A percentile compares a stretch with the other conserved stretches of the same genome.
Evolutionary conservation across 2,888 invertebrate genomes (phyloP).

Genomic region (Ormyrus nitidulus): DNA sequence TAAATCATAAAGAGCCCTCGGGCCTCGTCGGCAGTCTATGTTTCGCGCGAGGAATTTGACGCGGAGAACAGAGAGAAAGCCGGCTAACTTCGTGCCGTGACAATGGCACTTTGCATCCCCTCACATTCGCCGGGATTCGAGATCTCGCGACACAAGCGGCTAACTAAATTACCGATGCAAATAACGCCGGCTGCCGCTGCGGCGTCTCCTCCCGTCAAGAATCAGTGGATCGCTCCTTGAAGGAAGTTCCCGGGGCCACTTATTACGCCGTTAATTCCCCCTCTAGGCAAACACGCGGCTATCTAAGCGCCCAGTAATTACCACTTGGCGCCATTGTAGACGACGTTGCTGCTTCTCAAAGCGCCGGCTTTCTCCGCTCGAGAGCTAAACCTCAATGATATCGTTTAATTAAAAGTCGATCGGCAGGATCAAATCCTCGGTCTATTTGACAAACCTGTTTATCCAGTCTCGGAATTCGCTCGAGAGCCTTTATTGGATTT

Average conservation of each 20-base stretch:
- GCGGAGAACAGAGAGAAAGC: conserved; percentile 9
- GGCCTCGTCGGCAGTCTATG: neutral
- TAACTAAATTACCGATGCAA: conserved; percentile 74
- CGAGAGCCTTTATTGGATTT: neutral
- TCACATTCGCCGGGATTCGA: conserved; percentile 50
- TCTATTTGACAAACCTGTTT: conserved; percentile 22
- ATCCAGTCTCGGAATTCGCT: neutral
- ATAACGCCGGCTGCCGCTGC: conserved; percentile 65
- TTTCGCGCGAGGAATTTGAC: conserved; percentile 18
- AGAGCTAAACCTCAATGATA: conserved; percentile 22
- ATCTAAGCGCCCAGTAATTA: conserved; percentile 52
- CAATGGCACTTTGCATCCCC: conserved; percentile 71
- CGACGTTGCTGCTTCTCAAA: neutral
- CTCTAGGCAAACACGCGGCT: conserved; percentile 60
- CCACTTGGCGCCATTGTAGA: conserved; percentile 40
- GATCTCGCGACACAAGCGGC: conserved; percentile 56
- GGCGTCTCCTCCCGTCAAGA: conserved; percentile 63
- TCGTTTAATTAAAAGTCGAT: conserved; percentile 53
- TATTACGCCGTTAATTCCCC: conserved; percentile 71
- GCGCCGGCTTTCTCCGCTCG: neutral
- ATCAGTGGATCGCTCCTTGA: conserved; percentile 70
- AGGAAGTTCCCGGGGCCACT: conserved; percentile 66
- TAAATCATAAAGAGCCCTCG: conserved; percentile 44
- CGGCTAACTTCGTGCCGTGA: conserved; percentile 62
- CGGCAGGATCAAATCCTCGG: conserved; percentile 8